Base-by-base conservation (phyloP, 2,797 vertebrate genomes). In the Oryzias sinensis region DNA sequence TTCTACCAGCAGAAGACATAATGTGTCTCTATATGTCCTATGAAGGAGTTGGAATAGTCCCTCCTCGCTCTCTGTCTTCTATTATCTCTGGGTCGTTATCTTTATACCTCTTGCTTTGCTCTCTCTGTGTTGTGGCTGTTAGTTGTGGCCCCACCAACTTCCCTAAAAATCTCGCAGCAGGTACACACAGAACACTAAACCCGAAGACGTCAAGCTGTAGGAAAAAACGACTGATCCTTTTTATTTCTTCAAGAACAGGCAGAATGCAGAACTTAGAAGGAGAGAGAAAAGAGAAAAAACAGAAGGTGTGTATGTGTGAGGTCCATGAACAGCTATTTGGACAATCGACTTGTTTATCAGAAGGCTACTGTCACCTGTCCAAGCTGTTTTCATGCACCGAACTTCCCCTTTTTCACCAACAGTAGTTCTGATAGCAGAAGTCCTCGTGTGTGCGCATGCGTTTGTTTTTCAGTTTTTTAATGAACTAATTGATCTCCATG, bases 321-420 rank as follows among this genome's bases (percentile, higher is more conserved):
- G 5, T 51, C 44, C 24, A 44, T 44, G 41, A 65, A 56, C 45
- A 59, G 67, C 59, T 51, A 72, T 74, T 68, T 68, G 66, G 80
- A 72, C 79, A 81, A 82, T 82, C 72, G 80, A 68, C 68, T 50
- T 29, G 62, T 86, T 70, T 72, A 74, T 70, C 71, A 77, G 42
- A 80, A 76, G 77, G 56, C 51, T 79, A 76, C 56, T 45, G 66
- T 74, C 61, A 64, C 50, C 65, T 64, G 13, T 66, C 59, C 48
- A 83, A 74, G 68, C 52, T 61, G 49, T 53, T 53, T 70, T 65
- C 15, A 22, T 58, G 47, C 69, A 60, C 60, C 44, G 11, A 47
- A 87, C 85, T 90, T 90, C 88, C 87, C 37, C 76, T 86, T 90
- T 89, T 88, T n/a, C 40, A 76, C 65, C 74, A 89, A 81, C 83